Conservation (phyloP, 2,888 invertebrate species). For the Tetramorium bicarinatum region DNA sequence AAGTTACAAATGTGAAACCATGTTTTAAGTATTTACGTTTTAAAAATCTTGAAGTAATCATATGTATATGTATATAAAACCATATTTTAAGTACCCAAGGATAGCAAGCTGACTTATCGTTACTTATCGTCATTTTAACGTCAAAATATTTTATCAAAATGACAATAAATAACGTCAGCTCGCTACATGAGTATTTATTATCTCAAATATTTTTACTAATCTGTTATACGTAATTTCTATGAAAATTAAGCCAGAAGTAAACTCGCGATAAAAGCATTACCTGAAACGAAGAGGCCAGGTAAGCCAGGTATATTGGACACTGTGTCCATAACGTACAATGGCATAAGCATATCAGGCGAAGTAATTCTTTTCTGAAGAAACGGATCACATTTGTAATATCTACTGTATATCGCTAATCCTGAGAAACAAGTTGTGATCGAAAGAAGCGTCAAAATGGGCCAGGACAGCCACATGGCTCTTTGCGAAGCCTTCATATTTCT, state of each 20-base stretch:
- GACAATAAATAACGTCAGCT: no score
- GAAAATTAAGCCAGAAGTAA: not conserved
- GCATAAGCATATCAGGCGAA: slow-evolving; percentile 93
- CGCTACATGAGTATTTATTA: no score
- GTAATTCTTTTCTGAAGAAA: slow-evolving; percentile 88
- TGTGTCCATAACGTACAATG: slow-evolving; percentile 92
- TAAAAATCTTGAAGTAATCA: no score
- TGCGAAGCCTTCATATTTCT: slow-evolving; percentile 90
- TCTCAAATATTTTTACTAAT: not conserved
- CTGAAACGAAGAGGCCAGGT: slow-evolving; percentile 95
- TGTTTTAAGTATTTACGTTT: no score
- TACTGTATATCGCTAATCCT: slow-evolving; percentile 95
- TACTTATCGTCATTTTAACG: no score
- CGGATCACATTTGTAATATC: slow-evolving; percentile 95
- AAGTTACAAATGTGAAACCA: not conserved
- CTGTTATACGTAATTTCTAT: not conserved
- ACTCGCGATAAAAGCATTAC: slow-evolving; percentile 57
- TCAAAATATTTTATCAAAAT: no score
- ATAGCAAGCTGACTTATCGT: no score
- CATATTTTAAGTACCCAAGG: no score
- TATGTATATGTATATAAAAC: no score
- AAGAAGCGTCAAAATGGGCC: slow-evolving; percentile 92
- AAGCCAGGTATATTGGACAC: slow-evolving; percentile 92
- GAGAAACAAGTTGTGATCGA: slow-evolving; percentile 90
- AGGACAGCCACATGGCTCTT: slow-evolving; percentile 92